Conservation (phyloP, 1,140 invertebrate species). For the Doryteuthis pealeii region DNA sequence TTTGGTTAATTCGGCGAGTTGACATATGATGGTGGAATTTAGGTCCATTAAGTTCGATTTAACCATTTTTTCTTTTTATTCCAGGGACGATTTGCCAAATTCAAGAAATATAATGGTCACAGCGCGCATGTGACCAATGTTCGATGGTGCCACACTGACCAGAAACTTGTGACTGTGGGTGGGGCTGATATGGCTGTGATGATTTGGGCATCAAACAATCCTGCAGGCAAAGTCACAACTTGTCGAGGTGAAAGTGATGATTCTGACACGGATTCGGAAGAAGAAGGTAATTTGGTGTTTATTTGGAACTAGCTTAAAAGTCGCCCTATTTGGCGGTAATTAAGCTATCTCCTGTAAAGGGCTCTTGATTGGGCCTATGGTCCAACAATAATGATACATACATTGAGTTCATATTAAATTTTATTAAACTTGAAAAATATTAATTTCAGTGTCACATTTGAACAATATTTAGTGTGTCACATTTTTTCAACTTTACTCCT, state of each 20-base stretch:
- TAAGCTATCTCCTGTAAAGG: too few relatives aligned
- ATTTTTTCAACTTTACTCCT: too few relatives aligned
- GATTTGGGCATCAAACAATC: conserved; percentile 51
- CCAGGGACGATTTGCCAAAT: conserved; percentile 60
- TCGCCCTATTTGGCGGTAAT: too few relatives aligned
- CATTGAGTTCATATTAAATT: too few relatives aligned
- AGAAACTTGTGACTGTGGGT: conserved; percentile 53
- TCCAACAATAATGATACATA: too few relatives aligned
- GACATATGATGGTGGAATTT: too few relatives aligned
- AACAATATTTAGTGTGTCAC: background rate
- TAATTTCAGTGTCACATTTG: background rate
- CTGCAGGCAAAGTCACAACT: conserved; percentile 25
- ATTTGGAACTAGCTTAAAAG: too few relatives aligned
- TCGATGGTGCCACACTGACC: conserved; percentile 51
- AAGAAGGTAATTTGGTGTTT: conserved; percentile 49
- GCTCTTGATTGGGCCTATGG: too few relatives aligned
- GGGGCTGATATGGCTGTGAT: conserved; percentile 60
- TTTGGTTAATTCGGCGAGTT: too few relatives aligned
- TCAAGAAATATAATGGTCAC: conserved; percentile 61
- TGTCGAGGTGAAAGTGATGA: conserved; percentile 57
- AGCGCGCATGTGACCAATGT: conserved; percentile 61
- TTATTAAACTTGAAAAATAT: background rate
- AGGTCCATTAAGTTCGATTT: too few relatives aligned
- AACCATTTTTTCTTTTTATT: conserved; percentile 16
- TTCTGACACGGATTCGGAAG: conserved; percentile 59